Evolutionary conservation across 2,797 vertebrate species (phyloP).

Genomic region (Dipus sagitta): DNA sequence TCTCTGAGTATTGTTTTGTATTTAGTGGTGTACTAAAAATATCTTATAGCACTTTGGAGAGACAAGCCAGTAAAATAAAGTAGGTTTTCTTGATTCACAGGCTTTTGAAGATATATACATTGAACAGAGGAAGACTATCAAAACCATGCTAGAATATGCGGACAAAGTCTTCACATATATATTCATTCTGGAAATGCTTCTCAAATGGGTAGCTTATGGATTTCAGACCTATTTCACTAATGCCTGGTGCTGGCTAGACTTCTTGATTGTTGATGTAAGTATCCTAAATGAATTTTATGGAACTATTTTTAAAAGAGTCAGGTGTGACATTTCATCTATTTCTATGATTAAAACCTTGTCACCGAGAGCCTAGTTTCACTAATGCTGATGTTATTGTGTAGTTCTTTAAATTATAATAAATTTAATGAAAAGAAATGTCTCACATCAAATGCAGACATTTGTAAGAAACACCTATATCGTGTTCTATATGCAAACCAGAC

Average conservation of each 20-base stretch:
- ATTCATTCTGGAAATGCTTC: constrained; percentile 98
- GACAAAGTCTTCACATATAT: constrained; percentile 99
- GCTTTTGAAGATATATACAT: constrained; percentile 98
- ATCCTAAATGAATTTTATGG: constrained; percentile 67
- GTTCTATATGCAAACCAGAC: neutral
- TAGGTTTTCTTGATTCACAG: constrained; percentile 85
- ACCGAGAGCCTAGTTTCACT: neutral
- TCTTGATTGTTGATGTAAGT: constrained; percentile 98
- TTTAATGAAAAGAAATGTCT: neutral
- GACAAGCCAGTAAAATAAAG: constrained; percentile 26
- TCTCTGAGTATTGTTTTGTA: constrained; percentile 50
- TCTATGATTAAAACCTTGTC: constrained; percentile 25
- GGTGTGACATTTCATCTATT: constrained; percentile 46
- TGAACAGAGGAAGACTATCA: constrained; percentile 93
- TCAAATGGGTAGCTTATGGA: constrained; percentile 99
- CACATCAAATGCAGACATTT: neutral
- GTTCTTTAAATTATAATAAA: neutral
- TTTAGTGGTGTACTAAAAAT: neutral
- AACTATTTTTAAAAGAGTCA: constrained; percentile 35
- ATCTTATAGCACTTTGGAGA: constrained; percentile 19
- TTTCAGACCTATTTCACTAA: constrained; percentile 99
- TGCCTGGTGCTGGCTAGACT: constrained; percentile 99
- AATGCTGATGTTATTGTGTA: neutral
- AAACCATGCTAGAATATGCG: constrained; percentile 95
- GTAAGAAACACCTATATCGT: neutral